Base-by-base conservation (phyloP, 2,797 vertebrate genomes). In the Pelobates cultripes region DNA sequence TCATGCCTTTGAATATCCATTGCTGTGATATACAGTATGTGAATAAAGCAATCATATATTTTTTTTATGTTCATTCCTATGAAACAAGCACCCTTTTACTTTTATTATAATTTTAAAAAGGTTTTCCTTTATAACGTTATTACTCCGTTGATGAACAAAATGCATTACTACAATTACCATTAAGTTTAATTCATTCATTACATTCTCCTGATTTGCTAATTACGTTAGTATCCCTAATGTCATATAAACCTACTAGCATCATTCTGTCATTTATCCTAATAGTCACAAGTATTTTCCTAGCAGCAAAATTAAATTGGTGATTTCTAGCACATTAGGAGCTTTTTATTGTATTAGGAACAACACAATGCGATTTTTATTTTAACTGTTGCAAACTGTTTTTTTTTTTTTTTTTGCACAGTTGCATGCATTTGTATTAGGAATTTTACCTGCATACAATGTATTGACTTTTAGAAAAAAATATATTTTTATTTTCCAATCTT, bases 101-200 rank as follows among this genome's bases (percentile, higher is more conserved):
- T 75, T 75, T 70, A 75, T 81, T 40, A 75, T 47, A 3, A 77
- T 82, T 68, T 73, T 60, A 14, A 82, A 71, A 61, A 67, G 12
- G 14, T 57, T 57, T 44, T 55, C 47, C 41, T 53, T 43, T 70
- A 17, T 42, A 13, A 43, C 80, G 68, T 74, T 73, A 79, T 79
- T 80, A 67, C 77, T 42, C 41, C 79, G 71, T 63, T 66, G 77
- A 79, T 72, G 71, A 79, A 17, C 60, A 79, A 76, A 84, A 80
- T 84, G 68, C 68, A 79, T 79, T 84, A 79, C 72, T 75, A 70
- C 67, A 17, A 84, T 79, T 84, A 84, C 72, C 66, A 79, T 84
- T 84, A 79, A 75, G 77, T 74, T 70, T 84, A 84, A 84, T 84
- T 84, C 67, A 79, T 84, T 84, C 77, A 84, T 79, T 84, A 79